Conservation (phyloP, 2,113 vertebrate genomes). For the Myrmecobius fasciatus region DNA sequence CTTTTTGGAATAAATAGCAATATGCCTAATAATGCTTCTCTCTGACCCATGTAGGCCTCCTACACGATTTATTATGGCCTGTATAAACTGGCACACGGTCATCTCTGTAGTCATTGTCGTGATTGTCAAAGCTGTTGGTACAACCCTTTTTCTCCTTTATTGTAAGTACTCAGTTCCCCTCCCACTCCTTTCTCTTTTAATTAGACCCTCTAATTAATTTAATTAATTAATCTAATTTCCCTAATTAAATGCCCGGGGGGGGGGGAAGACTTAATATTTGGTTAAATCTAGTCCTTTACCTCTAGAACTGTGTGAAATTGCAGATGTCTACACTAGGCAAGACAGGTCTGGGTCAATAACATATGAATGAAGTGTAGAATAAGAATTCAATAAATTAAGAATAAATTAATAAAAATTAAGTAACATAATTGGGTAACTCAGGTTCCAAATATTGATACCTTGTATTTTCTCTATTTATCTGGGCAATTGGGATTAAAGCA, state of each 20-base stretch:
- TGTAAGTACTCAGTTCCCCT: slow-evolving; percentile 63
- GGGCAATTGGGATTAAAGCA: background rate
- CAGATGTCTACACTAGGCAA: background rate
- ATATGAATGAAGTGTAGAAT: background rate
- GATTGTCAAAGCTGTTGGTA: slow-evolving; percentile 59
- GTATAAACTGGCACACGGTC: slow-evolving; percentile 73
- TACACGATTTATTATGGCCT: slow-evolving; percentile 6
- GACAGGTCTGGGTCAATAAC: background rate
- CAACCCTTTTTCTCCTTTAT: slow-evolving; percentile 70
- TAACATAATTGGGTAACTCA: background rate
- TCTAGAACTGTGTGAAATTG: background rate
- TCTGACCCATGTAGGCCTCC: slow-evolving; percentile 36
- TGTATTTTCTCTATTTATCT: background rate
- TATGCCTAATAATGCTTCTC: background rate
- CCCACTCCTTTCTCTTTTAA: background rate
- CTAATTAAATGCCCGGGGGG: background rate
- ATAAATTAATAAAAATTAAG: too few relatives aligned
- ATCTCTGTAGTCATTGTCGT: slow-evolving; percentile 57
- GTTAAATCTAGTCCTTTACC: background rate
- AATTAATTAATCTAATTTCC: slow-evolving; percentile 14
- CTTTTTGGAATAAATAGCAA: background rate
- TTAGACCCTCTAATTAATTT: too few relatives aligned
- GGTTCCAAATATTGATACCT: background rate
- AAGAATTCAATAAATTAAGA: background rate
- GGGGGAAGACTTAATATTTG: background rate